Conservation (phyloP, 2,888 invertebrate genomes). For the Kuschelorhynchus macadamiae region DNA sequence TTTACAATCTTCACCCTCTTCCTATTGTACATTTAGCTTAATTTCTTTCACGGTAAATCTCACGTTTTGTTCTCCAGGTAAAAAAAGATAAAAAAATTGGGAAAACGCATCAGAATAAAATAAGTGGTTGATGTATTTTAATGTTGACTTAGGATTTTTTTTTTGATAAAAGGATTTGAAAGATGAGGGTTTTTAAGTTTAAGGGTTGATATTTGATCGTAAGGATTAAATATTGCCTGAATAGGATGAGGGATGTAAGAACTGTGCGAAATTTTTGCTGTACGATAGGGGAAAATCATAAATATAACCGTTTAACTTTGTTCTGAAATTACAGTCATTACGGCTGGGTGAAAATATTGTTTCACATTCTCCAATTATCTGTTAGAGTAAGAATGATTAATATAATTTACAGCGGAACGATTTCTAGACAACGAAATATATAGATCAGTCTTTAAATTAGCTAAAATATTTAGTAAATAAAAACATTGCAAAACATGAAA, state of each 20-base stretch:
- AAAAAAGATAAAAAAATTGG: conserved; percentile 26
- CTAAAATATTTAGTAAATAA: too few relatives aligned
- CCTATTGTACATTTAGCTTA: conserved; percentile 43
- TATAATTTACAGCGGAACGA: too few relatives aligned
- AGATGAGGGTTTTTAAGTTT: conserved; percentile 27
- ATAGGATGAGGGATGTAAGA: conserved; percentile 37
- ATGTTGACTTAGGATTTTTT: conserved; percentile 50
- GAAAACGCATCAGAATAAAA: conserved; percentile 22
- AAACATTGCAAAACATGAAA: conserved; percentile 1
- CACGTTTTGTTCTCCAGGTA: conserved; percentile 46
- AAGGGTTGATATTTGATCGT: conserved; percentile 48
- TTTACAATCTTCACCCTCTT: conserved; percentile 29
- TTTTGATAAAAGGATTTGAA: conserved; percentile 39
- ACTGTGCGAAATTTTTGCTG: conserved; percentile 45
- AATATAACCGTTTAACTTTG: too few relatives aligned
- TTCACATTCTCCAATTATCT: too few relatives aligned
- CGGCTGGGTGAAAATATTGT: too few relatives aligned
- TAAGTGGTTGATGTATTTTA: conserved; percentile 35
- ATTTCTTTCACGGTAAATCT: conserved; percentile 52
- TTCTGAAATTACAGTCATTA: too few relatives aligned
- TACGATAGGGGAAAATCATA: too few relatives aligned
- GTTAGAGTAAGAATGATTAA: too few relatives aligned
- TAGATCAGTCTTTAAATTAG: too few relatives aligned
- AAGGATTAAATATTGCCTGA: conserved; percentile 32
- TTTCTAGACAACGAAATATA: too few relatives aligned